Conservation (phyloP, 2,888 invertebrate genomes). For the Netelia inedita region DNA sequence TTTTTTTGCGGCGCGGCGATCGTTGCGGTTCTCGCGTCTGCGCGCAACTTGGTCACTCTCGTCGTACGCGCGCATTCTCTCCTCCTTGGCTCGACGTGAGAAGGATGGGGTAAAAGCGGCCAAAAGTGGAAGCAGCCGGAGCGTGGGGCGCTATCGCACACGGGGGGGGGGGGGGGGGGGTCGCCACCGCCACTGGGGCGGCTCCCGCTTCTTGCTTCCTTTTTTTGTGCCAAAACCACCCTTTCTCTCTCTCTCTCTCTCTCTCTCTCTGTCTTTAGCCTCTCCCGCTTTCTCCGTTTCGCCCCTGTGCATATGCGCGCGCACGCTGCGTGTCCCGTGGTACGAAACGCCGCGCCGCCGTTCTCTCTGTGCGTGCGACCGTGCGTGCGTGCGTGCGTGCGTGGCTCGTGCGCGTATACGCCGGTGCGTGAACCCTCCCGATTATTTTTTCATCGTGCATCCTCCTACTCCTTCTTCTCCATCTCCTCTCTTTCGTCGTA, state of each 20-base stretch:
- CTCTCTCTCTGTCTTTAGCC: slow-evolving; percentile 7
- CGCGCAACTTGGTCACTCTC: slow-evolving; percentile 40
- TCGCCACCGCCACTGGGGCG: slow-evolving; percentile 59
- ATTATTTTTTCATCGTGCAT: slow-evolving; percentile 8
- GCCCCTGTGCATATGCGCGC: not conserved
- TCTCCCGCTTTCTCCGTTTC: slow-evolving; percentile 4
- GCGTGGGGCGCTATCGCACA: slow-evolving; percentile 43
- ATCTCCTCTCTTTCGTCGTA: not conserved
- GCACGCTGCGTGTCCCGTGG: slow-evolving; percentile 26
- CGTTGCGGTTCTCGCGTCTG: slow-evolving; percentile 46
- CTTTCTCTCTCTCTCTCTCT: slow-evolving; percentile 3
- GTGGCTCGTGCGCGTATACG: slow-evolving; percentile 2
- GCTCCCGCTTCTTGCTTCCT: slow-evolving; percentile 49
- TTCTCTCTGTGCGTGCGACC: slow-evolving; percentile 13
- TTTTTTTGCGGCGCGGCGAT: slow-evolving; percentile 17
- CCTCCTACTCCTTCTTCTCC: not conserved
- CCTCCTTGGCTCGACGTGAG: not conserved
- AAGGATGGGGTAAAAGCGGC: not conserved
- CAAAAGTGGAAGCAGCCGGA: slow-evolving; percentile 11
- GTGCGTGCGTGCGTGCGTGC: slow-evolving; percentile 37
- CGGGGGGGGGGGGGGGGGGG: not conserved
- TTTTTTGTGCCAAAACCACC: slow-evolving; percentile 16
- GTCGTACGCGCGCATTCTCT: not conserved
- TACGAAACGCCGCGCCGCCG: not conserved
- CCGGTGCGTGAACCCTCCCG: slow-evolving; percentile 24